A percentile compares a stretch with the other conserved stretches of the same genome.
Evolutionary conservation across 2,113 vertebrate genomes (phyloP).

Genomic region (Rhinoptilus africanus): DNA sequence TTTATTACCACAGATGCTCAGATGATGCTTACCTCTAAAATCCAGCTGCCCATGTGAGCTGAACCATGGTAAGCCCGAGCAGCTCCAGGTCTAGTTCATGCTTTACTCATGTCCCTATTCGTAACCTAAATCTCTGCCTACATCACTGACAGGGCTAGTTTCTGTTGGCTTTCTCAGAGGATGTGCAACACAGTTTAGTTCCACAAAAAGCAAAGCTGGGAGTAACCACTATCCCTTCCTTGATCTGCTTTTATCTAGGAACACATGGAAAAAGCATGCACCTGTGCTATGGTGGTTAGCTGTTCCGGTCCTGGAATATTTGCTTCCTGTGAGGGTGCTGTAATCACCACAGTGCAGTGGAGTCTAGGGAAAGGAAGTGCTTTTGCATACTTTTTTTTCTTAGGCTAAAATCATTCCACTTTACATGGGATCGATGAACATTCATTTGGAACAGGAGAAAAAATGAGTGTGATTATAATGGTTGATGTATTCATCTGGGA

Average conservation of each 20-base stretch:
- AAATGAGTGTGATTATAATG: background rate
- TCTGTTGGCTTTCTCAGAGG: background rate
- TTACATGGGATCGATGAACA: background rate
- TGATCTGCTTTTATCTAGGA: background rate
- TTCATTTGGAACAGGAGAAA: background rate
- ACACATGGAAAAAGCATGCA: background rate
- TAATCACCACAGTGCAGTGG: background rate
- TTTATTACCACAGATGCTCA: background rate
- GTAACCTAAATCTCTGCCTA: background rate
- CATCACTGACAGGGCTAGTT: background rate
- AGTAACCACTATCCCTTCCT: background rate
- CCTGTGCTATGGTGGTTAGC: background rate
- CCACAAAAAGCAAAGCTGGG: background rate
- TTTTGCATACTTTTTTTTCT: background rate
- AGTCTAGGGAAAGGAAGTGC: background rate
- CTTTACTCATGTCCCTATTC: background rate
- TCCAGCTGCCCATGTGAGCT: accelerated
- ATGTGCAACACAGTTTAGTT: background rate
- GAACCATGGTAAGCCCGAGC: background rate
- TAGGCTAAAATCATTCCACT: background rate
- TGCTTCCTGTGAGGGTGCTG: background rate
- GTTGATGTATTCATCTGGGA: background rate
- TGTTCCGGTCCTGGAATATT: background rate
- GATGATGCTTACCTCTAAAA: background rate
- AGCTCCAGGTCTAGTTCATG: background rate